phyloP scores from a whole-genome alignment of 2,888 invertebrate species.

The Tipula lateralis region DNA sequence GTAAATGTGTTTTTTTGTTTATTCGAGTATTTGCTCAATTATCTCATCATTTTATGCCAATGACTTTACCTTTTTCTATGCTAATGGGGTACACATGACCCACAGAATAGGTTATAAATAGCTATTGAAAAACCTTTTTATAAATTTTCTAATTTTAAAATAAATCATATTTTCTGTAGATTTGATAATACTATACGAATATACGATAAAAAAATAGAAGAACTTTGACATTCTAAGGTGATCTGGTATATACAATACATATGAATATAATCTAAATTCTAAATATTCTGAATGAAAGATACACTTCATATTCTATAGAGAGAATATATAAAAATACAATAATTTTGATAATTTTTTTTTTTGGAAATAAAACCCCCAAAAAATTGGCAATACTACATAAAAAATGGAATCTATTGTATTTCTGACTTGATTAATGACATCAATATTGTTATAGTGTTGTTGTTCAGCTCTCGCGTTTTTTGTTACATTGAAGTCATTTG shows the following conservation, averaged over 20 bases:
- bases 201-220: too few species aligned
- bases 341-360: background rate
- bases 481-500: conserved; percentile 24
- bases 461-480: conserved; percentile 1
- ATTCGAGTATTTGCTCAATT: background rate
- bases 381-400: background rate
- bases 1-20: background rate
- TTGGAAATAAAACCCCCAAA: background rate
- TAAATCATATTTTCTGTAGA: background rate
- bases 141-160: background rate
- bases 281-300: background rate
- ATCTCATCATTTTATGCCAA: conserved; percentile 20
- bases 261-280: background rate
- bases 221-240: background rate
- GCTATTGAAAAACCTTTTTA: background rate
- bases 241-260: background rate
- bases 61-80: background rate
- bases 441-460: background rate
- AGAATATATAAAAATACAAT: background rate
- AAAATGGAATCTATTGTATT: conserved; percentile 24
- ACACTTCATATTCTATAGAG: background rate
- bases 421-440: conserved; percentile 13
- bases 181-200: background rate
- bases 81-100: background rate
- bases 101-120: background rate